A percentile compares a stretch with the other conserved stretches of the same genome.
Conservation (phyloP, 2,888 invertebrate genomes). For the Drosophila ezoana region DNA sequence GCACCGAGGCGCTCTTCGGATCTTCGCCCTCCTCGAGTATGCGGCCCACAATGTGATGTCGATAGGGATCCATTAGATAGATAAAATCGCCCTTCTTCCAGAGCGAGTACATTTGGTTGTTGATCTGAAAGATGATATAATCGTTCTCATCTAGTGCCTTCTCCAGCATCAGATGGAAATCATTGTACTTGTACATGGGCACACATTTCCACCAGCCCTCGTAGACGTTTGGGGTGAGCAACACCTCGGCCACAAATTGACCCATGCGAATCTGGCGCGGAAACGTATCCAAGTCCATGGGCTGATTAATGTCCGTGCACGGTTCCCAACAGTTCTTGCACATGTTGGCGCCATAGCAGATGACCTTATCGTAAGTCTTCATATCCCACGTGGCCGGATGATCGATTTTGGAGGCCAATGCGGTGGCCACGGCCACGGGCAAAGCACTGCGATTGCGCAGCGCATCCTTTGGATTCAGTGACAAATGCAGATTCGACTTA, state of each 20-base stretch:
- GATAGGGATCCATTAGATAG: constrained; percentile 83
- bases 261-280: constrained; percentile 79
- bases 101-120: constrained; percentile 81
- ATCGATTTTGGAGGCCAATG: constrained; percentile 82
- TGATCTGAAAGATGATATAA: constrained; percentile 81
- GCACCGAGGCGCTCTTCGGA: constrained; percentile 75
- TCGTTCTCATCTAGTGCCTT: constrained; percentile 61
- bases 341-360: constrained; percentile 81
- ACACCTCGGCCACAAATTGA: constrained; percentile 74
- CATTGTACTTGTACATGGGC: constrained; percentile 75
- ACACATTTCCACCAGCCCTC: constrained; percentile 82
- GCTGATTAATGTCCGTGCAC: constrained; percentile 58
- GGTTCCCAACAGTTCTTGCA: constrained; percentile 79
- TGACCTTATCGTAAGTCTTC: constrained; percentile 76
- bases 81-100: constrained; percentile 80
- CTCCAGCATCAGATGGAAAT: constrained; percentile 70
- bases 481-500: constrained; percentile 75
- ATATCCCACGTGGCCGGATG: constrained; percentile 82
- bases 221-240: constrained; percentile 58
- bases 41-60: constrained; percentile 76
- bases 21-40: constrained; percentile 64
- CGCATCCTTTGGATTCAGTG: constrained; percentile 72
- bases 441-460: constrained; percentile 79
- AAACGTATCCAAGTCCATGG: constrained; percentile 76
- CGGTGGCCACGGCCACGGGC: constrained; percentile 75